phyloP scores from a whole-genome alignment of 2,797 vertebrate species.

The Microctenopoma lineatum region DNA sequence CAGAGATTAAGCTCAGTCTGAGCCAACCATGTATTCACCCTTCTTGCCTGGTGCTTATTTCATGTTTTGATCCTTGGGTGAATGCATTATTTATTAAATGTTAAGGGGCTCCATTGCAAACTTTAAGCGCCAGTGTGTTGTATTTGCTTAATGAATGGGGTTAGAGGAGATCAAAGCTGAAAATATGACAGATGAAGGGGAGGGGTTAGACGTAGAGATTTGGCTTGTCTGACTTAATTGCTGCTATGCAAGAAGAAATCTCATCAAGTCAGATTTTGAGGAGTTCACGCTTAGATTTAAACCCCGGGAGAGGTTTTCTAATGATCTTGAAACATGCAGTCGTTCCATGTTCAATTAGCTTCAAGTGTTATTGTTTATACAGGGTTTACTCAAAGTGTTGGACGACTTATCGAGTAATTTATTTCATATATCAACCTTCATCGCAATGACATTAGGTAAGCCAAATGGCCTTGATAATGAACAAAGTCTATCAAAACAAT shows the following conservation, averaged over 20 bases:
- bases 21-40: conserved; percentile 40
- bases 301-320: conserved; percentile 30
- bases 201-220: conserved; percentile 62
- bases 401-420: background rate
- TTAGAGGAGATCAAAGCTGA: conserved; percentile 77
- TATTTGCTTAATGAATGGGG: conserved; percentile 79
- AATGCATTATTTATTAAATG: conserved; percentile 80
- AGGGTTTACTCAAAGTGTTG: background rate
- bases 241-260: conserved; percentile 58
- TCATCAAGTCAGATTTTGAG: conserved; percentile 60
- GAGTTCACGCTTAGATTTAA: conserved; percentile 62
- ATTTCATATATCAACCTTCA: background rate
- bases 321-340: conserved; percentile 28
- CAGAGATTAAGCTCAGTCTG: conserved; percentile 50
- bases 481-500: background rate
- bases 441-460: background rate
- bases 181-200: conserved; percentile 74
- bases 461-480: background rate
- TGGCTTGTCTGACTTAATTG: conserved; percentile 78
- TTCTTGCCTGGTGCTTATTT: conserved; percentile 57
- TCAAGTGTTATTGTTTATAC: conserved; percentile 19
- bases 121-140: conserved; percentile 79
- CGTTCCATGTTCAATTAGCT: conserved; percentile 32
- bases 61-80: conserved; percentile 64
- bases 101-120: conserved; percentile 76